A percentile compares a stretch with the other conserved stretches of the same genome.
Evolutionary conservation across 2,113 vertebrate genomes (phyloP).

Genomic region (Geococcyx californianus): DNA sequence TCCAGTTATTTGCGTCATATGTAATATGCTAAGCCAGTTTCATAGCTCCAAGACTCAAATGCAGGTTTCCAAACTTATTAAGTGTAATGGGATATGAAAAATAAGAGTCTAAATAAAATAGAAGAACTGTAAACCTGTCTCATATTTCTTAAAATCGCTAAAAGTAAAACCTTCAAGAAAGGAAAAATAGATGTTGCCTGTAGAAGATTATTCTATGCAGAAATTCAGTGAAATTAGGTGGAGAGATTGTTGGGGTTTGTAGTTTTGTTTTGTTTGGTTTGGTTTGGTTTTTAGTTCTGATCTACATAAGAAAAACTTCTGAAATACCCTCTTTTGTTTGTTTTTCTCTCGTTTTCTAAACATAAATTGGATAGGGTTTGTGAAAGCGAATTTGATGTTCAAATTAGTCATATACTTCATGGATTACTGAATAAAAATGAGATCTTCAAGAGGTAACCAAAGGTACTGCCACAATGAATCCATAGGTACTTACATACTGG

Average conservation of each 20-base stretch:
- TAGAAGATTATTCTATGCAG: background rate
- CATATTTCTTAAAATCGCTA: background rate
- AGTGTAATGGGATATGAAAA: slow-evolving; percentile 38
- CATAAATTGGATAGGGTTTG: background rate
- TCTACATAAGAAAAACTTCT: background rate
- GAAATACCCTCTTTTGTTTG: background rate
- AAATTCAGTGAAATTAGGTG: background rate
- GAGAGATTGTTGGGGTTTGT: too few relatives aligned
- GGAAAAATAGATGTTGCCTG: background rate
- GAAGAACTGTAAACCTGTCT: background rate
- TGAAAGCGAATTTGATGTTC: background rate
- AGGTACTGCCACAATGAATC: background rate
- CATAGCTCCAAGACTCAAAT: slow-evolving; percentile 24
- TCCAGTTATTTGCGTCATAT: slow-evolving; percentile 50
- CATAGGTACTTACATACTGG: background rate
- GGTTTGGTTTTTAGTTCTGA: background rate
- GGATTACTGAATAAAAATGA: background rate
- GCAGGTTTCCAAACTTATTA: slow-evolving; percentile 9
- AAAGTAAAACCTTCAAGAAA: background rate
- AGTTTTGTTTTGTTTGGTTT: too few relatives aligned
- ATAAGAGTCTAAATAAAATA: background rate
- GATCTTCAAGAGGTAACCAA: background rate
- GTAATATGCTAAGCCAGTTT: slow-evolving; percentile 47
- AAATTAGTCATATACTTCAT: background rate
- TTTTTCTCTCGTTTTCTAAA: background rate